Evolutionary conservation across 2,888 invertebrate species (phyloP).

Genomic region (Pseudococcus viburni): DNA sequence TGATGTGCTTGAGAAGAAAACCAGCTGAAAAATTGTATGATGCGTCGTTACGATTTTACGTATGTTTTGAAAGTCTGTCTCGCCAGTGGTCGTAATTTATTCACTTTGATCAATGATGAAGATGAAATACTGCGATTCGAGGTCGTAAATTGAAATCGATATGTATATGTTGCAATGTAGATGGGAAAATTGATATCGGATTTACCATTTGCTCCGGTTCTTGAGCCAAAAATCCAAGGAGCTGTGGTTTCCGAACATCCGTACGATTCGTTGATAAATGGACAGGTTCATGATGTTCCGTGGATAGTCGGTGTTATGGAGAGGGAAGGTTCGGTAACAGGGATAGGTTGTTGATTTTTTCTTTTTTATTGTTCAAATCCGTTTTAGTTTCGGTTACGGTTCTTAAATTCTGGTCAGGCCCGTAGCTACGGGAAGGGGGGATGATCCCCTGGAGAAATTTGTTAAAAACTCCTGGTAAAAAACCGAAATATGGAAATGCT

Average conservation of each 20-base stretch:
- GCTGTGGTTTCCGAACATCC: not conserved
- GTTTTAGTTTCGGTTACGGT: too few species aligned
- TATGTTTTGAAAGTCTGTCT: constrained; percentile 64
- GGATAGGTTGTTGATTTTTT: not conserved
- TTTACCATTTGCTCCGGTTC: not conserved
- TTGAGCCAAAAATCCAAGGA: not conserved
- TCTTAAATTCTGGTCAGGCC: too few species aligned
- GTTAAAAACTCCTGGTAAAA: too few species aligned
- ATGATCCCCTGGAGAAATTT: too few species aligned
- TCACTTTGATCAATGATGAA: constrained; percentile 67
- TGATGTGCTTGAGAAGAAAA: constrained; percentile 21
- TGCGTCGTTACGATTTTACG: not conserved
- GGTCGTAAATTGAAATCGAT: not conserved
- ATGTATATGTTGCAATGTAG: not conserved
- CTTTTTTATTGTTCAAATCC: not conserved
- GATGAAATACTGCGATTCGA: constrained; percentile 58
- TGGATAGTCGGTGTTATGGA: not conserved
- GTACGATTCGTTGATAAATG: not conserved
- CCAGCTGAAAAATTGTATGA: not conserved
- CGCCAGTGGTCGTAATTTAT: constrained; percentile 67
- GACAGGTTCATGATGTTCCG: not conserved
- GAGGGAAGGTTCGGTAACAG: not conserved
- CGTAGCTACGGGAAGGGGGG: too few species aligned
- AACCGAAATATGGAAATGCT: too few species aligned
- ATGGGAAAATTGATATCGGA: not conserved